Percentiles rank a stretch among this genome's conserved stretches.
These are phyloP conservation scores for Nerophis lumbriciformis DNA, from an alignment of 2,113 vertebrate genomes.

Conservation along the genomic window DNA sequence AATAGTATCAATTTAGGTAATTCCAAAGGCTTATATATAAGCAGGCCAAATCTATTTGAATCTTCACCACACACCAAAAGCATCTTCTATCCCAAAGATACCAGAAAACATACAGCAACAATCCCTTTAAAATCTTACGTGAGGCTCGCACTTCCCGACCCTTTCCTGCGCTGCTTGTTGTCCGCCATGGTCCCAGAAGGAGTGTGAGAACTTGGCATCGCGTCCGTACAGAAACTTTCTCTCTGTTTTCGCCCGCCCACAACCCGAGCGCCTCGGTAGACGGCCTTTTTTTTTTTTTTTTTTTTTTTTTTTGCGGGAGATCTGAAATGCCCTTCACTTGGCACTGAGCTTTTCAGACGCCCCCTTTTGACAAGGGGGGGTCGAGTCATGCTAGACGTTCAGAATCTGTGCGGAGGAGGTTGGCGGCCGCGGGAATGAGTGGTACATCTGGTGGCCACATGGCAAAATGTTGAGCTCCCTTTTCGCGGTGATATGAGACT, in stretches of 20 bases:
- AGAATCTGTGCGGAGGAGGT: not conserved
- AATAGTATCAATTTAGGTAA: not conserved
- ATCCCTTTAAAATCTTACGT: constrained; percentile 46
- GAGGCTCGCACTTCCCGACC: constrained; percentile 31
- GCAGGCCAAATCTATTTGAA: constrained; percentile 43
- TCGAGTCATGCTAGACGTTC: constrained; percentile 15
- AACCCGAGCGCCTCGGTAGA: constrained; percentile 34
- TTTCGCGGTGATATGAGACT: constrained; percentile 3
- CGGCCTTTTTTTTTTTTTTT: constrained; percentile 30
- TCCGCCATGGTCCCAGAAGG: constrained; percentile 58
- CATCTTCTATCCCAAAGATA: constrained; percentile 32
- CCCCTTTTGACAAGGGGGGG: constrained; percentile 2
- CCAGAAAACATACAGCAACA: not conserved
- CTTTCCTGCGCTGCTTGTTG: constrained; percentile 53
- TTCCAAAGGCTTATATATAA: no score
- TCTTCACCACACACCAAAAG: constrained; percentile 49
- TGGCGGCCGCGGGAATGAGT: not conserved
- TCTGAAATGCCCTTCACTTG: constrained; percentile 34
- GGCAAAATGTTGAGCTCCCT: constrained; percentile 38
- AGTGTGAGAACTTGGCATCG: constrained; percentile 63
- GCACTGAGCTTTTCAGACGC: constrained; percentile 24
- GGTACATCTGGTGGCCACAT: constrained; percentile 70
- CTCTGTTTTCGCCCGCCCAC: constrained; percentile 28
- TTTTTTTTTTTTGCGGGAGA: constrained; percentile 4
- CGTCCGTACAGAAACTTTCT: constrained; percentile 45